A percentile compares a stretch with the other conserved stretches of the same genome.
Conservation (phyloP, 2,888 invertebrate species). For the Cabera pusaria region DNA sequence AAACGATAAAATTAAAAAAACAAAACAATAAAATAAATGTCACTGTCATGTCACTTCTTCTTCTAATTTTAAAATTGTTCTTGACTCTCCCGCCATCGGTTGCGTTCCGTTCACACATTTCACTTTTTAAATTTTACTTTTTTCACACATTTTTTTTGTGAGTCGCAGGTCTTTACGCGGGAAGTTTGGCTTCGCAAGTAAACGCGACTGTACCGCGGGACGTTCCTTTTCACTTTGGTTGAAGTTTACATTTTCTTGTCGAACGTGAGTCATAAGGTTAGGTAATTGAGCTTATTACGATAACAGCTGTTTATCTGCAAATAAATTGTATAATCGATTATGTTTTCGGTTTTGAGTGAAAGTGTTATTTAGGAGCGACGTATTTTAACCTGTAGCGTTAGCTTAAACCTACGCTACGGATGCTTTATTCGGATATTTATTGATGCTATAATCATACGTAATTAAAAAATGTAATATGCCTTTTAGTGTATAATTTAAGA, state of each 20-base stretch:
- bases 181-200: conserved; percentile 70
- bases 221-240: conserved; percentile 73
- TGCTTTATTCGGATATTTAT: too few species aligned
- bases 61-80: conserved; percentile 63
- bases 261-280: conserved; percentile 30
- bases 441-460: too few species aligned
- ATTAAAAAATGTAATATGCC: too few species aligned
- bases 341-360: conserved; percentile 20
- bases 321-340: conserved; percentile 30
- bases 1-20: conserved; percentile 46
- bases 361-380: conserved; percentile 18
- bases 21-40: conserved; percentile 43
- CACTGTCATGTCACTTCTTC: conserved; percentile 47
- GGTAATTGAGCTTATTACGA: conserved; percentile 29
- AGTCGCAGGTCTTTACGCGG: conserved; percentile 59
- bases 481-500: too few species aligned
- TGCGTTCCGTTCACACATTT: conserved; percentile 48
- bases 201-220: conserved; percentile 41
- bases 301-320: conserved; percentile 28
- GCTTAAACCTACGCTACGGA: too few species aligned
- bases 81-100: conserved; percentile 53
- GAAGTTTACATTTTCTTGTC: conserved; percentile 39
- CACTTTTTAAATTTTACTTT: conserved; percentile 43
- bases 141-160: conserved; percentile 27
- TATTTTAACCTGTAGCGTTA: too few species aligned